A percentile compares a stretch with the other conserved stretches of the same genome.
Conservation (phyloP, 2,113 vertebrate genomes). For the Thamnophis sirtalis region DNA sequence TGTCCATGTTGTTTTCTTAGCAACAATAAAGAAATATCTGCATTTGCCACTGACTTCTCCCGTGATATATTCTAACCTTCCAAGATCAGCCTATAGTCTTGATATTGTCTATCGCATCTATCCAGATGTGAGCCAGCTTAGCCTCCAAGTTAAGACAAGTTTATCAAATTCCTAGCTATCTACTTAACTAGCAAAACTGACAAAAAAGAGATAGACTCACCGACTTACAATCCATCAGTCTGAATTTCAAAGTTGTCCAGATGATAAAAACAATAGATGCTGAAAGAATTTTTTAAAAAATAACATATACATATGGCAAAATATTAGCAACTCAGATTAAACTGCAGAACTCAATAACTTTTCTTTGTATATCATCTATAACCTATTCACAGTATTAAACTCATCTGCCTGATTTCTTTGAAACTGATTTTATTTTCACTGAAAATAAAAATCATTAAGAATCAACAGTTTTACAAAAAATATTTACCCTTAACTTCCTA, state of each 20-base stretch:
- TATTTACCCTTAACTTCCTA: not conserved
- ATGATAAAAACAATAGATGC: conserved; percentile 94
- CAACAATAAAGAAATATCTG: not conserved
- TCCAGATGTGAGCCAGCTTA: not conserved
- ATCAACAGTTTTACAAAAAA: not conserved
- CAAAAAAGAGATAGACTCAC: conserved; percentile 67
- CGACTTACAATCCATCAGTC: conserved; percentile 90
- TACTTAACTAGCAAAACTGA: not conserved
- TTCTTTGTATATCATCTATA: not conserved
- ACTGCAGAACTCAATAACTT: not conserved
- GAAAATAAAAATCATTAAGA: not conserved
- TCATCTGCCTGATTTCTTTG: not conserved
- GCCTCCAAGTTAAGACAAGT: not conserved
- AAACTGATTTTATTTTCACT: not conserved
- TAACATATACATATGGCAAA: conserved; percentile 30
- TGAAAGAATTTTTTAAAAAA: conserved; percentile 49
- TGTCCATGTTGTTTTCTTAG: not conserved
- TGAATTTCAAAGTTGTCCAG: conserved; percentile 96
- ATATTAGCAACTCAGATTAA: not conserved
- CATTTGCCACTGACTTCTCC: not conserved
- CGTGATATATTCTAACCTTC: not conserved
- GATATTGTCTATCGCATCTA: not conserved
- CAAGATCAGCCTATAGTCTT: not conserved
- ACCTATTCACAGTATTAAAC: not conserved
- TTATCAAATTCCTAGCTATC: not conserved